These are phyloP conservation scores for Pentalonia nigronervosa DNA, from an alignment of 1,140 invertebrate genomes.

Conservation along the genomic window DNA sequence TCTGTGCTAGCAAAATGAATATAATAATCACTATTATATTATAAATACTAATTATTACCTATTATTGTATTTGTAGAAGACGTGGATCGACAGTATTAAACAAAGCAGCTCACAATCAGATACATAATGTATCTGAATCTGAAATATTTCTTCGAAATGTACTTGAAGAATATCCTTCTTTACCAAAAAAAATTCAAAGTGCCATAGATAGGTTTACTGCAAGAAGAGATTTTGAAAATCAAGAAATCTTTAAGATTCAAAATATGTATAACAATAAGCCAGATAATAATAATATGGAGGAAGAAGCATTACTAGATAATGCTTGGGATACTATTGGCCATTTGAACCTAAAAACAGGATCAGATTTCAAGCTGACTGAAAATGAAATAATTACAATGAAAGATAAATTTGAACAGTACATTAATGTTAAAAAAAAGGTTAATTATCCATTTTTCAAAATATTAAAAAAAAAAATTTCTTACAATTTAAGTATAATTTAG, in stretches of 20 bases:
- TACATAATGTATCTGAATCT: constrained; percentile 13
- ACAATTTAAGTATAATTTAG: not conserved
- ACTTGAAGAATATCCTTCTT: not conserved
- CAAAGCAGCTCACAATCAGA: not conserved
- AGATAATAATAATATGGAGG: not conserved
- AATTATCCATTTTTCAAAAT: not conserved
- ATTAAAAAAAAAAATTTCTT: not conserved
- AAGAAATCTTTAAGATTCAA: constrained; percentile 2
- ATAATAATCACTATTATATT: not conserved
- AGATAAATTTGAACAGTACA: constrained; percentile 40
- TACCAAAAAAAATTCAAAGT: constrained; percentile 30
- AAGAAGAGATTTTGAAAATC: constrained; percentile 33
- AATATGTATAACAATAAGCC: not conserved
- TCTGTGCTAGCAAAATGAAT: not conserved
- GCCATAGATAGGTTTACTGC: constrained; percentile 20
- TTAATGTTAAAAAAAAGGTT: not conserved
- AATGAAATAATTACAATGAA: not conserved
- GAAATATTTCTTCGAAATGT: constrained; percentile 49
- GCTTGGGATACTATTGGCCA: constrained; percentile 6
- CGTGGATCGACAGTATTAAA: not conserved
- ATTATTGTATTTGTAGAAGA: not conserved
- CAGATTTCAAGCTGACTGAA: not conserved
- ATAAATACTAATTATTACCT: not conserved
- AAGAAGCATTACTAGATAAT: not conserved
- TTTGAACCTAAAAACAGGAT: constrained; percentile 22